A percentile compares a stretch with the other conserved stretches of the same genome.
Evolutionary conservation across 2,888 invertebrate genomes (phyloP).

Genomic region (Cotesia congregata): DNA sequence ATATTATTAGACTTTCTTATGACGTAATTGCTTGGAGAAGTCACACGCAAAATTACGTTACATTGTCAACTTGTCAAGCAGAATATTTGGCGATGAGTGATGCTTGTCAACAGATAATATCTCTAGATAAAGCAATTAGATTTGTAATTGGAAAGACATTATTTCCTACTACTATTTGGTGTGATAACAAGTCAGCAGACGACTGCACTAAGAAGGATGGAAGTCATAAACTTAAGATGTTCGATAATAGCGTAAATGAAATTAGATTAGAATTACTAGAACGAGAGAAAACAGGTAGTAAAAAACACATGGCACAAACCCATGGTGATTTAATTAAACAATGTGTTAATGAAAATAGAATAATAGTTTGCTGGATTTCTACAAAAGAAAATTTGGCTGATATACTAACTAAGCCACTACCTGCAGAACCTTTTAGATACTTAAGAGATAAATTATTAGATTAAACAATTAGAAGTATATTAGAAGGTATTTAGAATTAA

Average conservation of each 20-base stretch:
- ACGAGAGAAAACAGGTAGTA: not conserved
- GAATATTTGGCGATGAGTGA: too few species aligned
- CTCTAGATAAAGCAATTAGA: too few species aligned
- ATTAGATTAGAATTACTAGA: slow-evolving; percentile 30
- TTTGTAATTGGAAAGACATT: slow-evolving; percentile 26
- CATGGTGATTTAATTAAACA: not conserved
- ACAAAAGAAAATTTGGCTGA: slow-evolving; percentile 7
- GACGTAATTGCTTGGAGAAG: too few species aligned
- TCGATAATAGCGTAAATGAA: slow-evolving; percentile 35
- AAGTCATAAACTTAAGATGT: slow-evolving; percentile 40
- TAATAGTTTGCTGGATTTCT: not conserved
- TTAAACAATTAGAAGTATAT: not conserved
- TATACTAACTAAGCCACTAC: not conserved
- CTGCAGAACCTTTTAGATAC: not conserved
- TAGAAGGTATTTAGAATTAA: not conserved
- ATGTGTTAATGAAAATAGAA: not conserved
- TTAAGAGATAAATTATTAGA: not conserved
- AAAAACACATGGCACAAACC: not conserved
- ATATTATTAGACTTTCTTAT: too few species aligned
- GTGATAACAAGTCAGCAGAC: slow-evolving; percentile 39
- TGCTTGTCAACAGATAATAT: too few species aligned
- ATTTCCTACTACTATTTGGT: slow-evolving; percentile 36
- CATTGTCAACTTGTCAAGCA: too few species aligned
- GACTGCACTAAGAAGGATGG: slow-evolving; percentile 39
- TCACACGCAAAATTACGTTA: too few species aligned